Evolutionary conservation across 2,113 vertebrate species (phyloP), one percentile per base, ranked within the genome.

Genomic region (Corydoras sp.): DNA sequence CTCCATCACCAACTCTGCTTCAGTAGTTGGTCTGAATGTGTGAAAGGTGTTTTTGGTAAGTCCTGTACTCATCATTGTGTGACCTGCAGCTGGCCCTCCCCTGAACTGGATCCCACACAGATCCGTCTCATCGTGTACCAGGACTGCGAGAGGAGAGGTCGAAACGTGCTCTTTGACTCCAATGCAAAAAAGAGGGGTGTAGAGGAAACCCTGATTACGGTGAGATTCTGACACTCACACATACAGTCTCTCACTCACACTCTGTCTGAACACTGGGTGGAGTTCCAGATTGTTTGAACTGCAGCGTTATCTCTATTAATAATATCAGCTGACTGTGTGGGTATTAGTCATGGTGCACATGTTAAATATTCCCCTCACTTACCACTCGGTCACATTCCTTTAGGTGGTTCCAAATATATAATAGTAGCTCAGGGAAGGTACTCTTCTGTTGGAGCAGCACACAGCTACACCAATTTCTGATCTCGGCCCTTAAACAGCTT

Each of bases 101-200:
- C 95, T 29, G 94, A 97, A 85, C 92, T 98, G 89, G 95, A 99
- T 80, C 92, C 95, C 68, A 91, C 92, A 81, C 97, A 99, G 80
- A 96, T 99, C 88, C 91, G 96, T 65, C 89, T 99, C 80, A 94
- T 99, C 2, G 94, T 99, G 4, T 99, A 99, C 80, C 96, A 99
- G 88, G 97, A 99, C 88, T 99, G 97, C 10, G 97, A 99, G 78
- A 90, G 94, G 74, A 89, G 97, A 9, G 97, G 97, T 14, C 88
- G 96, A 78, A 97, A 98, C 87, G 95, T 98, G 85, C 92, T 99
- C 35, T 99, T 98, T 71, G 97, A 99, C 84, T 99, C 97, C 72
- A 94, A 90, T 9, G 84, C 92, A 83, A 96, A 96, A 74, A 97
- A 94, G 77, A 96, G 85, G 88, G 82, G 82, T 75, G 84, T 89